Percentiles rank a stretch among this genome's conserved stretches.
These are phyloP conservation scores for Drosophila kikkawai DNA, from an alignment of 1,140 invertebrate species.

Conservation along the genomic window DNA sequence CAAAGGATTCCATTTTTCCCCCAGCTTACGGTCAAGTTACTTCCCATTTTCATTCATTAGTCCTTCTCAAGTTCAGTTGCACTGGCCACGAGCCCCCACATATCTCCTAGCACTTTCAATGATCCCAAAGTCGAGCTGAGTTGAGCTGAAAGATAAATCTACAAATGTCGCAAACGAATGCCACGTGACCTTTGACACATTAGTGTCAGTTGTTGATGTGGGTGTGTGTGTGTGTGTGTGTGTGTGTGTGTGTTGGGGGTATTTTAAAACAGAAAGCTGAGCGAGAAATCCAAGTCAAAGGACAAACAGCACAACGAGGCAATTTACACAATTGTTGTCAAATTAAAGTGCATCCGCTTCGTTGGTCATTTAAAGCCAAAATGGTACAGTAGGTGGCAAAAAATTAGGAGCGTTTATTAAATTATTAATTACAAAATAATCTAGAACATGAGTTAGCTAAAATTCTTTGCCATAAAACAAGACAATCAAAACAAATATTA, in stretches of 20 bases:
- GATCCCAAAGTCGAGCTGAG: slow-evolving; percentile 8
- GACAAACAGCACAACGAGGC: slow-evolving; percentile 78
- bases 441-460: background rate
- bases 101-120: slow-evolving; percentile 42
- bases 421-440: background rate
- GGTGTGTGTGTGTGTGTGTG: slow-evolving; percentile 10
- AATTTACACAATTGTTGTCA: slow-evolving; percentile 85
- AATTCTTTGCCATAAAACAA: background rate
- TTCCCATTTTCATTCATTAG: slow-evolving; percentile 32
- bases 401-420: background rate
- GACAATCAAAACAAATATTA: background rate
- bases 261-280: slow-evolving; percentile 31
- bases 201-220: slow-evolving; percentile 78
- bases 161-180: slow-evolving; percentile 81
- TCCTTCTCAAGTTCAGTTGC: slow-evolving; percentile 37
- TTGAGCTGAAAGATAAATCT: slow-evolving; percentile 68
- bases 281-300: slow-evolving; percentile 53
- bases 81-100: slow-evolving; percentile 28
- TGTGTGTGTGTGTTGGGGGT: background rate
- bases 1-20: slow-evolving; percentile 8
- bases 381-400: background rate
- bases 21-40: slow-evolving; percentile 12
- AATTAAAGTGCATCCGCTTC: slow-evolving; percentile 85
- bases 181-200: slow-evolving; percentile 84
- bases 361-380: slow-evolving; percentile 82